Conservation (phyloP, 2,888 invertebrate genomes). For the Mythimna lalbum region DNA sequence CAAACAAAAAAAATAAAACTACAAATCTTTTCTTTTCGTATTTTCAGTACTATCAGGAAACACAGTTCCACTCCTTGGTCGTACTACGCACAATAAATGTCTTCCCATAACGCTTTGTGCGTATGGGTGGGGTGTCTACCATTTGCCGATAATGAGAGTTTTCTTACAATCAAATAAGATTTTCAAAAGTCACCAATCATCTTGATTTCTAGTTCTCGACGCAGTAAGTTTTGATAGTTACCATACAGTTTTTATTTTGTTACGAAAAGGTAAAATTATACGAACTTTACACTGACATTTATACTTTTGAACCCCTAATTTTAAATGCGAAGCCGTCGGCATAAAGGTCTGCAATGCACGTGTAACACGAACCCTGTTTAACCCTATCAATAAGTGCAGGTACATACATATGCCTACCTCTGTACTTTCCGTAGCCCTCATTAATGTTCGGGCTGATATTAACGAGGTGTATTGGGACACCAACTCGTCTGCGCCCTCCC, state of each 20-base stretch:
- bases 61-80: too few species aligned
- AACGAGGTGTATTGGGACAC: conserved; percentile 77
- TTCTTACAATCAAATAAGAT: too few species aligned
- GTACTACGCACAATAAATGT: too few species aligned
- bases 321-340: conserved; percentile 33
- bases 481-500: conserved; percentile 71
- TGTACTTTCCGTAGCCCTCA: conserved; percentile 39
- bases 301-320: conserved; percentile 41
- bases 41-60: too few species aligned
- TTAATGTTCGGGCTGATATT: conserved; percentile 63
- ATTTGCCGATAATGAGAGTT: too few species aligned
- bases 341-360: conserved; percentile 14
- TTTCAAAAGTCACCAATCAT: too few species aligned
- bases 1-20: too few species aligned
- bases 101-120: too few species aligned
- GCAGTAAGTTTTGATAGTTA: conserved; percentile 21
- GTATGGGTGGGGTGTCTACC: too few species aligned
- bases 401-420: conserved; percentile 4
- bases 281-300: conserved; percentile 45
- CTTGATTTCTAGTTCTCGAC: conserved; percentile 12
- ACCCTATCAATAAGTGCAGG: conserved; percentile 47
- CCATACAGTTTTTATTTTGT: conserved; percentile 15
- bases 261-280: conserved; percentile 6
- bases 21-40: too few species aligned
- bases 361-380: conserved; percentile 25